Evolutionary conservation across 2,113 vertebrate species (phyloP), one percentile per base, ranked within the genome.

Genomic region (Amia ocellicauda): DNA sequence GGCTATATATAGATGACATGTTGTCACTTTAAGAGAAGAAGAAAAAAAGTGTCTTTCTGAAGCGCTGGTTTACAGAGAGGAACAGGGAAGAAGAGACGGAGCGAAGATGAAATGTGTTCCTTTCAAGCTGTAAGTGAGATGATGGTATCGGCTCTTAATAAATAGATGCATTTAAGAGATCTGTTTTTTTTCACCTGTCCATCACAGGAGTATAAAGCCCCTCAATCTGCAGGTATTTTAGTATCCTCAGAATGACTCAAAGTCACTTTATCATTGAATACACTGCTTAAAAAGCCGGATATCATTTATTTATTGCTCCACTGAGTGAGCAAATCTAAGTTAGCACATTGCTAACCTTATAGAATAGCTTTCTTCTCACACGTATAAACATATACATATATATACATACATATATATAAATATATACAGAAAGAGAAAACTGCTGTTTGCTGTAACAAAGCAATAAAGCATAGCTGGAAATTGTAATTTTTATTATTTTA

Each of bases 1-100:
- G 76, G 80, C 84, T 86, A 88, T 90, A 87, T 87, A 87, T 89
- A 90, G 86, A 86, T 86, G 78, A 90, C 84, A 83, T 78, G 77
- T 77, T 86, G 82, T 84, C 83, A 82, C 78, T 88, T 86, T 84
- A 82, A 78, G 78, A 83, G 77, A 71, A 80, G 11, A 67, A 69
- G 71, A 69, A 70, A 52, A 72, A 72, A 74, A 61, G 71, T 61
- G 68, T 68, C 74, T 64, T 70, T 73, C 65, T 58, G 74, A 66
- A 64, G 67, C 72, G 78, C 85, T 78, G 82, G 79, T 78, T 80
- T 73, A 29, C 60, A 76, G 72, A 77, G 31, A 81, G 77, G 76
- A 62, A 73, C 17, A 17, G 9, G 36, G 20, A 20, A 24, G 26
- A 83, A 83, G 74, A 71, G 55, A 58, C 55, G 67, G 64, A 59